Percentiles rank a stretch among this genome's conserved stretches.
These are phyloP conservation scores for Tipula helvola DNA, from an alignment of 2,888 invertebrate species.

Conservation along the genomic window DNA sequence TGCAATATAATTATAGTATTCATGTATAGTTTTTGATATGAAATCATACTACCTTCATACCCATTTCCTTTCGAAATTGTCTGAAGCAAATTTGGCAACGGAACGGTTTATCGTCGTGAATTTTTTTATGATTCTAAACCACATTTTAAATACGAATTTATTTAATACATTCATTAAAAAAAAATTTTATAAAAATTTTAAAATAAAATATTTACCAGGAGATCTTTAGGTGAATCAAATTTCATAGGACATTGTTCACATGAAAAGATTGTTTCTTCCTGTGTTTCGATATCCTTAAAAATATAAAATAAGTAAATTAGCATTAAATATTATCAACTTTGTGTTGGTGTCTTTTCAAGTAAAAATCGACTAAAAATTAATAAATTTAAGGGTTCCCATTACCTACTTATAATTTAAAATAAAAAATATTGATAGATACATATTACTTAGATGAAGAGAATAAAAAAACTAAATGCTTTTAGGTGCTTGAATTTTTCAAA, in stretches of 20 bases:
- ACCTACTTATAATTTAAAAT: no score
- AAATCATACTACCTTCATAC: conserved; percentile 4
- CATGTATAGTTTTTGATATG: not conserved
- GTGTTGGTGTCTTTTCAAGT: no score
- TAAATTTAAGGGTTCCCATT: no score
- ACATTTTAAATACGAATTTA: not conserved
- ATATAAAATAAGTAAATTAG: not conserved
- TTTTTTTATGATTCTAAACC: not conserved
- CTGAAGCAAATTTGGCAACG: not conserved
- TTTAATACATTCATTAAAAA: not conserved
- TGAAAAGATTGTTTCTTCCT: not conserved
- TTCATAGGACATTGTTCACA: not conserved
- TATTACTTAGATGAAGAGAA: no score
- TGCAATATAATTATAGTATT: not conserved
- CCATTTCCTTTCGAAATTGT: not conserved
- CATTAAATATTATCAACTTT: not conserved
- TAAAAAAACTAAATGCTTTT: no score
- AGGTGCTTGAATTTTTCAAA: no score
- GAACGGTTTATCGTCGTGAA: not conserved
- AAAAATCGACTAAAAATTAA: no score
- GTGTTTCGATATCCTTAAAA: not conserved
- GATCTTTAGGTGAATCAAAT: not conserved
- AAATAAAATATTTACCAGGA: not conserved
- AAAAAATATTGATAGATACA: no score
- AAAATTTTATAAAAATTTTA: not conserved